Base-by-base conservation (phyloP, 2,797 vertebrate genomes). In the Buceros bicornis region DNA sequence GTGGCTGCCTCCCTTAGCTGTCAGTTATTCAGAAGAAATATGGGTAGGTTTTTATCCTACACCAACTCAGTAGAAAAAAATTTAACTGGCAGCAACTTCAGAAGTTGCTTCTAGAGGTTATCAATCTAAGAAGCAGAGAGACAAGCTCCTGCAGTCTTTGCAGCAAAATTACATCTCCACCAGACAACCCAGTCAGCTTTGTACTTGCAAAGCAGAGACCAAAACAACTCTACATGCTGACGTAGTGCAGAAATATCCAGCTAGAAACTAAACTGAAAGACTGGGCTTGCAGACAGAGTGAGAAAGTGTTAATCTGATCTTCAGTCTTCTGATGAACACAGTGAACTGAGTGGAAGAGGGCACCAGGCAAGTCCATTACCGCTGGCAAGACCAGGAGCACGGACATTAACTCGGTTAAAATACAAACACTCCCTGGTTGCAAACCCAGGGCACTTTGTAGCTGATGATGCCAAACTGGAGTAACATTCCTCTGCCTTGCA, bases 261-360 rank as follows among this genome's bases (percentile, higher is more conserved):
- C 40, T 66, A 85, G 88, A 94, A 94, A 94, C 5, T 71, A 84
- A 93, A 79, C 1, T 57, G 67, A 90, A 90, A 94, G 80, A 88
- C 2, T 45, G 26, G 58, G 87, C 51, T 80, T 91, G 76, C 86
- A 95, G 92, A 87, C 66, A 79, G 82, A 86, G 29, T 8, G 53
- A 83, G 57, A 90, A 95, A 90, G 87, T 42, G 73, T 95, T 95
- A 88, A 97, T 92, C 64, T 90, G 91, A 91, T 96, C 67, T 93
- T 91, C 56, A 31, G 62, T 15, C 47, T 72, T 81, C 87, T 78
- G 85, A 93, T 83, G 82, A 82, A 71, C 24, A 48, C 64, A 76
- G 45, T 35, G 69, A 86, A 82, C 11, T 61, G 84, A 94, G 90
- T 47, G 95, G 95, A 94, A 95, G 92, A 93, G 86, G 67, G 95